These are phyloP conservation scores for Spisula subtruncata DNA, from an alignment of 2,888 invertebrate species.

Conservation along the genomic window DNA sequence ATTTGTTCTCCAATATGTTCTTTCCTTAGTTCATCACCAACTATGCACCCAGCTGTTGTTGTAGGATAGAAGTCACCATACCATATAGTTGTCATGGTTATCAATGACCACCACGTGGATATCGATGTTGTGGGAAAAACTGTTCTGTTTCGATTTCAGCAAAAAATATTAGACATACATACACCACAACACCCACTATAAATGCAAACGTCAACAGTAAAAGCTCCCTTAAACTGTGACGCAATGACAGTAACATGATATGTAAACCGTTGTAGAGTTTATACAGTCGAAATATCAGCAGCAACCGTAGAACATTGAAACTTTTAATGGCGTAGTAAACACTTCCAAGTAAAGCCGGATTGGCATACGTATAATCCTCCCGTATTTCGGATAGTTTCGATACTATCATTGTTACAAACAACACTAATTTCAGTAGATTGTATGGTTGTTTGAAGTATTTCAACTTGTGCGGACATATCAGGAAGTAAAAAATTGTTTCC, in stretches of 20 bases:
- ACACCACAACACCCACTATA: constrained; percentile 76
- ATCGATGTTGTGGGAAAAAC: constrained; percentile 72
- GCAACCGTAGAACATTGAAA: constrained; percentile 74
- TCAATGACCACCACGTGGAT: constrained; percentile 79
- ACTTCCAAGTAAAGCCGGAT: constrained; percentile 49
- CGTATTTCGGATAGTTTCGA: constrained; percentile 50
- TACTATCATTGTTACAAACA: constrained; percentile 73
- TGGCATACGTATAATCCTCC: constrained; percentile 39
- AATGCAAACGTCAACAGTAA: constrained; percentile 75
- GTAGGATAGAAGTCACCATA: constrained; percentile 81
- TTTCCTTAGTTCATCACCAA: no score
- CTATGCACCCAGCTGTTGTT: constrained; percentile 74
- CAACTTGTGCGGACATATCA: constrained; percentile 70
- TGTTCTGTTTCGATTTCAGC: constrained; percentile 74
- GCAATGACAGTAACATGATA: constrained; percentile 76
- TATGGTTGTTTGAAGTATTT: constrained; percentile 67
- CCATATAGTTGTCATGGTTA: constrained; percentile 82
- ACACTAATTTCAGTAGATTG: constrained; percentile 74
- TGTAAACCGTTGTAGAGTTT: constrained; percentile 78
- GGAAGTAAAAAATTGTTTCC: constrained; percentile 75
- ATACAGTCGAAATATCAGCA: constrained; percentile 77
- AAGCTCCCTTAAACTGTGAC: constrained; percentile 75
- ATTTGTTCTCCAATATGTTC: no score
- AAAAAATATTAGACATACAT: constrained; percentile 77
- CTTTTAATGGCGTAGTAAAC: constrained; percentile 72